Evolutionary conservation across 2,888 invertebrate species (phyloP).

Genomic region (Hirtodrosophila trivittata): DNA sequence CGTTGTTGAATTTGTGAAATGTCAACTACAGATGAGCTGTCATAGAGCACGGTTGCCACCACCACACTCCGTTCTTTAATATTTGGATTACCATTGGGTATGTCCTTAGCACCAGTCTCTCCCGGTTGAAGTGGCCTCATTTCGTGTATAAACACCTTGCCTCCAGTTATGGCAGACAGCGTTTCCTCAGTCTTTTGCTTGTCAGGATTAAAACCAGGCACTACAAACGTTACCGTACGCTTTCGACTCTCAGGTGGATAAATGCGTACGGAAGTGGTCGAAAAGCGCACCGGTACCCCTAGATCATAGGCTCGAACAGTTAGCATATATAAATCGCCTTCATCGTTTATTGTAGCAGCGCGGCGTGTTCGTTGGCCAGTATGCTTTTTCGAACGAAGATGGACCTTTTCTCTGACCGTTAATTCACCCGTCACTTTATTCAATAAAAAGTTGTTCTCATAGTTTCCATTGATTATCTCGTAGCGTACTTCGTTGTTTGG

Average conservation of each 20-base stretch:
- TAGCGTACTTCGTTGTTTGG: conserved; percentile 94
- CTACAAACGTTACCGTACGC: conserved; percentile 91
- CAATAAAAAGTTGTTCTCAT: conserved; percentile 89
- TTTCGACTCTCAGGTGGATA: conserved; percentile 91
- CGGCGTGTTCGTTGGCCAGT: conserved; percentile 57
- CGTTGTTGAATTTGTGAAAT: conserved; percentile 89
- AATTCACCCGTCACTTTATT: conserved; percentile 91
- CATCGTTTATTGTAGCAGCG: conserved; percentile 29
- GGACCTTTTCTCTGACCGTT: conserved; percentile 85
- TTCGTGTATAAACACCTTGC: conserved; percentile 90
- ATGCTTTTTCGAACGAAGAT: conserved; percentile 82
- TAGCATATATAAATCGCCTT: conserved; percentile 85
- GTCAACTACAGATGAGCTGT: conserved; percentile 88
- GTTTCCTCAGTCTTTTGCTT: conserved; percentile 89
- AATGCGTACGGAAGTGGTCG: conserved; percentile 89
- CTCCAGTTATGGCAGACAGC: conserved; percentile 91
- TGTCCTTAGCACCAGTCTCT: conserved; percentile 86
- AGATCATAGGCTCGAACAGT: conserved; percentile 92
- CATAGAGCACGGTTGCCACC: conserved; percentile 88
- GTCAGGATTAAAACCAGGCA: conserved; percentile 91
- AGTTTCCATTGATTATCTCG: conserved; percentile 91
- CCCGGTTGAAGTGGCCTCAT: conserved; percentile 88
- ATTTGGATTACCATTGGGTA: conserved; percentile 83
- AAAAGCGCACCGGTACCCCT: conserved; percentile 91
- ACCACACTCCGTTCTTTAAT: conserved; percentile 89